phyloP scores from a whole-genome alignment of 2,797 vertebrate genomes.

The Poecilia picta region DNA sequence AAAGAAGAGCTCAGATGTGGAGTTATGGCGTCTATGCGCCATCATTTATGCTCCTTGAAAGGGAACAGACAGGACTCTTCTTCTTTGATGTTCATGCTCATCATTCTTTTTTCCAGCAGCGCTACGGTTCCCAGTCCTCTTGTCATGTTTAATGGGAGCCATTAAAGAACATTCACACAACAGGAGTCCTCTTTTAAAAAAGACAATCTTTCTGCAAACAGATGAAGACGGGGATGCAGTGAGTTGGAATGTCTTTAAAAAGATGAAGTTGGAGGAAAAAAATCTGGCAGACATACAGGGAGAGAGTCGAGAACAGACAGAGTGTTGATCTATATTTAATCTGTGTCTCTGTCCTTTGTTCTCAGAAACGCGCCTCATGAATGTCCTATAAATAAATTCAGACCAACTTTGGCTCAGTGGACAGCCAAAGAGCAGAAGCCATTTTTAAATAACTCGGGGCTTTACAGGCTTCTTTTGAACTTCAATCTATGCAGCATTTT shows the following conservation, averaged over 20 bases:
- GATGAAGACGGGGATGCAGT: background rate
- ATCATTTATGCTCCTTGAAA: slow-evolving; percentile 17
- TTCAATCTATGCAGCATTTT: slow-evolving; percentile 9
- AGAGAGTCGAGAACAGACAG: slow-evolving; percentile 9
- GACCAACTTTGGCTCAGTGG: slow-evolving; percentile 36
- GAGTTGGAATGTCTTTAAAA: background rate
- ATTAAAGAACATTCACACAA: slow-evolving; percentile 12
- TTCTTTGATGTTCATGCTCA: slow-evolving; percentile 5
- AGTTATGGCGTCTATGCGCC: background rate
- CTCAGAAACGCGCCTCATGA: slow-evolving; percentile 16
- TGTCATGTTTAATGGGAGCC: slow-evolving; percentile 18
- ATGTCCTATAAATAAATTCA: slow-evolving; percentile 56
- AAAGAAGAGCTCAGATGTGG: background rate
- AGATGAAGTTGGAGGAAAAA: background rate
- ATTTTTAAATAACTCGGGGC: slow-evolving; percentile 28
- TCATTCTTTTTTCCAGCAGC: background rate
- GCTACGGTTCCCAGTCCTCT: background rate
- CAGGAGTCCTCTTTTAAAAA: background rate
- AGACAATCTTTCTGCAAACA: background rate
- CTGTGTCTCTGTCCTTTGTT: slow-evolving; percentile 36
- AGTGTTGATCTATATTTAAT: slow-evolving; percentile 49
- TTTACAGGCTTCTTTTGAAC: slow-evolving; percentile 41
- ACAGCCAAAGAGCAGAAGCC: slow-evolving; percentile 43
- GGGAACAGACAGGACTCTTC: slow-evolving; percentile 4
- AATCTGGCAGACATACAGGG: background rate